Base-by-base conservation (phyloP, 2,113 vertebrate species). In the Reinhardtius hippoglossoides region DNA sequence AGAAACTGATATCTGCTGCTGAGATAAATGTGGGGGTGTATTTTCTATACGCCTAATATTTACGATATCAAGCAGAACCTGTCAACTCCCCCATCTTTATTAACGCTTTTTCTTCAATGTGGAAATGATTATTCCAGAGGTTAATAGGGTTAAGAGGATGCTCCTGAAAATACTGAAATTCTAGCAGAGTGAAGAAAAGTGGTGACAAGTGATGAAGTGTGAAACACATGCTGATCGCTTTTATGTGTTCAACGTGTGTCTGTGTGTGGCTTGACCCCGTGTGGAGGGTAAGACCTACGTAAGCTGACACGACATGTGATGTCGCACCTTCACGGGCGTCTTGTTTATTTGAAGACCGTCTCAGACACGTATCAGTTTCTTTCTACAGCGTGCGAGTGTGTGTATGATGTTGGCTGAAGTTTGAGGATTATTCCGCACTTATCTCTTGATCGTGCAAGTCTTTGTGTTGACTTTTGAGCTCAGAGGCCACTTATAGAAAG, bases 241-340 rank as follows among this genome's bases (percentile, higher is more conserved):
- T 80, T 20, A 69, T 66, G 80, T 69, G 44, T 59, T 66, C 60
- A n/a, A 18, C 21, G 24, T 46, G 54, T 24, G 61, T 56, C 26
- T 78, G 73, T 78, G 81, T 81, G 78, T 52, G 74, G 64, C 15
- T 60, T 42, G 76, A 75, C 81, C 83, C 69, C 46, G 37, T 23
- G 14, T 13, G 10, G 69, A 71, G 84, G 83, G 87, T 67, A 81
- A 81, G 73, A 80, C 78, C 71, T 75, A 13, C 3, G 81, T 63
- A 86, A 90, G 58, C 62, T 10, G 58, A 77, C 61, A 60, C 65
- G 13, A 81, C 35, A 65, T 78, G 81, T 56, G 62, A 79, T 52
- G 76, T 87, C 31, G 56, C 82, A 85, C 60, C 87, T 86, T 77
- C 69, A 69, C 5, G 48, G 69, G 65, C 20, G 63, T 67, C 74